A percentile compares a stretch with the other conserved stretches of the same genome.
These are phyloP conservation scores for Papilio glaucus DNA, from an alignment of 1,140 invertebrate species.

Conservation along the genomic window DNA sequence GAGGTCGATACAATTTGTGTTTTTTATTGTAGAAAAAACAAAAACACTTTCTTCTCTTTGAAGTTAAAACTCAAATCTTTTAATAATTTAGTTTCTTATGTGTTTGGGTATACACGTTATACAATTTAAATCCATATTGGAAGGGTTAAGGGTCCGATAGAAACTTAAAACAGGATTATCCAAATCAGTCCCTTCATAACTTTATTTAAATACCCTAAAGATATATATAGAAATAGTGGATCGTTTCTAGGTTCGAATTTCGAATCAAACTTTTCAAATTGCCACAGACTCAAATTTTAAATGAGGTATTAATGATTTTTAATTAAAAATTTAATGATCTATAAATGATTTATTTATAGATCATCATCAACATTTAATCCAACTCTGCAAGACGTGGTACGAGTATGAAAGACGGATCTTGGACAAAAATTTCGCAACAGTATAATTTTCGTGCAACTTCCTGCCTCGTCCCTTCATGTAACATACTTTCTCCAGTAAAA, in stretches of 20 bases:
- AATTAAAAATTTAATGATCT: not conserved
- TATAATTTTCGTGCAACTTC: no score
- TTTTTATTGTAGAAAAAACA: no score
- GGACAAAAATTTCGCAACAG: no score
- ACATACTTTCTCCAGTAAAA: no score
- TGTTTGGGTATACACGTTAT: not conserved
- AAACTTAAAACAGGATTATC: conserved; percentile 13
- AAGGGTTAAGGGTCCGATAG: conserved; percentile 14
- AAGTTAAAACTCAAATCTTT: no score
- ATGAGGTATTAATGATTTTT: not conserved
- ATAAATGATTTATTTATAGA: no score
- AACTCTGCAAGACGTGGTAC: no score
- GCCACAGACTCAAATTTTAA: not conserved
- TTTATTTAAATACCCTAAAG: conserved; percentile 17
- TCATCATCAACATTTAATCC: no score
- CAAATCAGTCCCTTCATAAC: conserved; percentile 12
- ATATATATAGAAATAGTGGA: conserved; percentile 1
- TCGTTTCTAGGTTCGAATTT: not conserved
- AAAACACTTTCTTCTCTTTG: no score
- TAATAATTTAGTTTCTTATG: not conserved
- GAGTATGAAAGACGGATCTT: no score
- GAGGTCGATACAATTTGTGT: no score
- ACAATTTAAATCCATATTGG: conserved; percentile 1
- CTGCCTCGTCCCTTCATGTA: no score
- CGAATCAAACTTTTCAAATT: not conserved